Conservation (phyloP, 2,113 vertebrate species). For the Proterorhinus semilunaris region DNA sequence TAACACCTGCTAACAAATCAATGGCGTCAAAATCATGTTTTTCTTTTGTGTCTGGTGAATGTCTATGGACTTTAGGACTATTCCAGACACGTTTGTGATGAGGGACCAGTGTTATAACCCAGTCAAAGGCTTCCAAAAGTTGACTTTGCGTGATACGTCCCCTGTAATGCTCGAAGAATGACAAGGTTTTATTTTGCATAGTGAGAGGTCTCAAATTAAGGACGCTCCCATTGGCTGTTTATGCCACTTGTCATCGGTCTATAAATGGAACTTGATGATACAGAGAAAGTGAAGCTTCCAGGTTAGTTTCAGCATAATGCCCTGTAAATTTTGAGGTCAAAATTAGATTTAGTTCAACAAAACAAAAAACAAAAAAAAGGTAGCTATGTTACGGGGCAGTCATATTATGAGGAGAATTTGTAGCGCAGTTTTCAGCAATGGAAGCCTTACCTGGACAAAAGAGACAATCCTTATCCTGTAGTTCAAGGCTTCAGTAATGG, state of each 20-base stretch:
- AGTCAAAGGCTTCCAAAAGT: too few species aligned
- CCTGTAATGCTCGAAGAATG: too few species aligned
- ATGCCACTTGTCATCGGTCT: not conserved
- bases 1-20: not conserved
- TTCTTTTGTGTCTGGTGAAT: too few species aligned
- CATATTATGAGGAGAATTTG: not conserved
- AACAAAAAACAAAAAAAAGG: not conserved
- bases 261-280: not conserved
- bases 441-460: constrained; percentile 50
- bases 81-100: too few species aligned
- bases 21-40: too few species aligned
- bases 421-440: not conserved
- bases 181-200: not conserved
- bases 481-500: constrained; percentile 74
- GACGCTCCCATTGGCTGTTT: constrained; percentile 4
- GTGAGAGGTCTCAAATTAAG: not conserved
- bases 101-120: too few species aligned
- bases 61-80: too few species aligned
- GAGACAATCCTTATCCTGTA: constrained; percentile 17
- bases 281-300: not conserved
- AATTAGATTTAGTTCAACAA: too few species aligned
- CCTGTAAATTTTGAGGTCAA: not conserved
- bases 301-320: not conserved
- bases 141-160: too few species aligned
- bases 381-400: not conserved